A percentile compares a stretch with the other conserved stretches of the same genome.
These are phyloP conservation scores for Ciconia boyciana DNA, from an alignment of 2,113 vertebrate genomes.

Conservation along the genomic window DNA sequence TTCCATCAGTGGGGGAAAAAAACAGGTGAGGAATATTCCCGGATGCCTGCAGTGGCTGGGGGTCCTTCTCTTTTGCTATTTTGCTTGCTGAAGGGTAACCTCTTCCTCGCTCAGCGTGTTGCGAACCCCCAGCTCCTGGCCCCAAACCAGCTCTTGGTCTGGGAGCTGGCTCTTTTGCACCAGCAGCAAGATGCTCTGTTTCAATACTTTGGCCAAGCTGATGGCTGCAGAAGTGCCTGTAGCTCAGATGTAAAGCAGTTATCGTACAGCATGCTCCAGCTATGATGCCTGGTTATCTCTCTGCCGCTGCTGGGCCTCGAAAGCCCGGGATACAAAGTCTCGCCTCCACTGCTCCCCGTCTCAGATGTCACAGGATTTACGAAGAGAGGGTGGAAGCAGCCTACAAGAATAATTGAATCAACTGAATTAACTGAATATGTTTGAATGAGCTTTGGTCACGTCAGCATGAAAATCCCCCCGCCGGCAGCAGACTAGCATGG, in stretches of 20 bases:
- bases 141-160: background rate
- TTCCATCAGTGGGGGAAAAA: background rate
- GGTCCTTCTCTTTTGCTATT: background rate
- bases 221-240: background rate
- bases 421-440: background rate
- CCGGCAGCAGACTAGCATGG: background rate
- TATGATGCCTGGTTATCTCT: fast-evolving
- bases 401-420: background rate
- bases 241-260: background rate
- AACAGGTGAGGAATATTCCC: background rate
- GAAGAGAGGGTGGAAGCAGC: background rate
- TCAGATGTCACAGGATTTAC: background rate
- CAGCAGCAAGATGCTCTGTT: background rate
- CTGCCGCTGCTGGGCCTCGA: background rate
- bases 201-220: background rate
- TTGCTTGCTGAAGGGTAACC: background rate
- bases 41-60: background rate
- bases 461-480: background rate
- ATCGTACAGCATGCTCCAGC: fast-evolving
- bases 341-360: background rate
- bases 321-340: background rate
- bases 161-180: background rate
- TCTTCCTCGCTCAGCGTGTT: background rate
- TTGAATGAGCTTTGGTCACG: background rate
- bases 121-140: background rate